Evolutionary conservation across 92 coral and sea anemone genomes (phyloP).

Genomic region (Zoanthus solanderi): DNA sequence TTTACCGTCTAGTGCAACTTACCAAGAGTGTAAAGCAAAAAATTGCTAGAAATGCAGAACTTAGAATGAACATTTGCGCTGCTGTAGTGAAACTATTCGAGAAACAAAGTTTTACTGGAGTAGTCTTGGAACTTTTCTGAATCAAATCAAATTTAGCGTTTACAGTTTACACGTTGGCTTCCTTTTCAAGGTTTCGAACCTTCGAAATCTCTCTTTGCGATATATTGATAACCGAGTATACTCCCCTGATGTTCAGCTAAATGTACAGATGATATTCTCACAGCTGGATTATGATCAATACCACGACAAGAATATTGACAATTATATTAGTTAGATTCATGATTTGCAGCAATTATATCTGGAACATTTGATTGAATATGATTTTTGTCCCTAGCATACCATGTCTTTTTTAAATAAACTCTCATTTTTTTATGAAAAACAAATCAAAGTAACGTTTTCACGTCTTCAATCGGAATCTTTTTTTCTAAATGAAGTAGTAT

Average conservation of each 20-base stretch:
- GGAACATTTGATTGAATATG: neutral
- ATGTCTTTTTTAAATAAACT: neutral
- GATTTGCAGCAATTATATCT: neutral
- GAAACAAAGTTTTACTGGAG: too few species aligned
- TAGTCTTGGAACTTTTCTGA: too few species aligned
- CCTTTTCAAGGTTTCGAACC: too few species aligned
- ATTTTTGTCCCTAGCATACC: neutral
- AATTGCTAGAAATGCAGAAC: too few species aligned
- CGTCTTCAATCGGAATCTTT: neutral
- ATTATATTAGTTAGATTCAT: neutral
- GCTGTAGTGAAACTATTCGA: too few species aligned
- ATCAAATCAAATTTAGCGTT: too few species aligned
- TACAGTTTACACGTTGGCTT: too few species aligned
- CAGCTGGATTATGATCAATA: neutral
- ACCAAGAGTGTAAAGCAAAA: too few species aligned
- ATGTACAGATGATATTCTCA: neutral
- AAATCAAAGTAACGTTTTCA: neutral
- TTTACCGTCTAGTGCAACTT: too few species aligned
- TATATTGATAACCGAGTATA: neutral
- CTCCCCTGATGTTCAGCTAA: neutral
- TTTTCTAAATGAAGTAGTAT: too few species aligned
- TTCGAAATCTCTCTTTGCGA: too few species aligned
- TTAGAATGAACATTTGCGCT: too few species aligned
- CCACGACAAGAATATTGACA: neutral
- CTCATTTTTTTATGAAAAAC: neutral